phyloP scores from a whole-genome alignment of 2,113 vertebrate species.

The Emydura subglobosa region DNA sequence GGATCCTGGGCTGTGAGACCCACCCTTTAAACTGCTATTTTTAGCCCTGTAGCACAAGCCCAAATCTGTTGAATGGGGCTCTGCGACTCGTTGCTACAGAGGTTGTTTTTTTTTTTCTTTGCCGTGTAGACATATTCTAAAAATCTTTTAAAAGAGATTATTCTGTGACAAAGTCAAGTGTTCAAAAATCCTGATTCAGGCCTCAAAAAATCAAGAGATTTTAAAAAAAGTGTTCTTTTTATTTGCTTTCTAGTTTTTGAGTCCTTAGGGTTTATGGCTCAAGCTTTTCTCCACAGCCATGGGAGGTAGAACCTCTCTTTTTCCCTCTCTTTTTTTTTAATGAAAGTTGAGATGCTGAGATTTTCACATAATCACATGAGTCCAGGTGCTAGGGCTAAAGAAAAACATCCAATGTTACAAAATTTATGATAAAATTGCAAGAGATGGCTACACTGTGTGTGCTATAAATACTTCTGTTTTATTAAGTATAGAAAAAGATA shows the following conservation, averaged over 20 bases:
- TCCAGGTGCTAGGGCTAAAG: no score
- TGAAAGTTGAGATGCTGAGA: not conserved
- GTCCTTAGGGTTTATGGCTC: not conserved
- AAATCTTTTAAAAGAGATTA: no score
- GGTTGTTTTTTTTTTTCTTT: no score
- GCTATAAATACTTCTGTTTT: conserved; percentile 61
- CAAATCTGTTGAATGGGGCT: not conserved
- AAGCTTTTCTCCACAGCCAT: not conserved
- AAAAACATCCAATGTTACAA: no score
- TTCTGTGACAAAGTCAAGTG: no score
- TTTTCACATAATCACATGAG: not conserved
- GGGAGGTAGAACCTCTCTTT: not conserved
- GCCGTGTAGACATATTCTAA: no score
- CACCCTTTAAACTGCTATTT: not conserved
- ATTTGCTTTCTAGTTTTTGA: not conserved
- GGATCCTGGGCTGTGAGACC: not conserved
- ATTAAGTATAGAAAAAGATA: conserved; percentile 61
- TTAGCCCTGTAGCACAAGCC: not conserved
- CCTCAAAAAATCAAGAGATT: not conserved
- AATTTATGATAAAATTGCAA: not conserved
- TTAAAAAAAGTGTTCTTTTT: not conserved
- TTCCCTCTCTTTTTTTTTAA: not conserved
- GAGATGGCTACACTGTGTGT: not conserved
- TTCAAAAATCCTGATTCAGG: not conserved
- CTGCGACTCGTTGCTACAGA: not conserved